Percentiles rank a stretch among this genome's conserved stretches.
These are phyloP conservation scores for Pycnomerus fuliginosus DNA, from an alignment of 2,888 invertebrate genomes.

Conservation along the genomic window DNA sequence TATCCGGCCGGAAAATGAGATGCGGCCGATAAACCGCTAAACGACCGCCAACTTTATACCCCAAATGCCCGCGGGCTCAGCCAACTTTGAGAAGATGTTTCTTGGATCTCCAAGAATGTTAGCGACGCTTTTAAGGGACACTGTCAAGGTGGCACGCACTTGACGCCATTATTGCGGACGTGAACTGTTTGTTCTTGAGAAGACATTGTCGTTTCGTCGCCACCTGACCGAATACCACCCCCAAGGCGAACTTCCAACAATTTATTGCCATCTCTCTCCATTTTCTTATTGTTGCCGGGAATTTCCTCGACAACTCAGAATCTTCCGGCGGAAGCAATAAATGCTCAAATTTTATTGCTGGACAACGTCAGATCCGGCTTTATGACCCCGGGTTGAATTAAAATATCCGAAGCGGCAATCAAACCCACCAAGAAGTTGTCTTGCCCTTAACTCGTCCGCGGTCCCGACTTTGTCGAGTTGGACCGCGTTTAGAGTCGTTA, in stretches of 20 bases:
- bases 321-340: slow-evolving; percentile 4
- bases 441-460: too few species aligned
- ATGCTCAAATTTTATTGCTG: slow-evolving; percentile 3
- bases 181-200: slow-evolving; percentile 15
- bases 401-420: too few species aligned
- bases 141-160: slow-evolving; percentile 21
- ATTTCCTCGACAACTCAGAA: not conserved
- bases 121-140: slow-evolving; percentile 4
- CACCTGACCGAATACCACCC: slow-evolving; percentile 19
- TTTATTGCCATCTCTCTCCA: slow-evolving; percentile 8
- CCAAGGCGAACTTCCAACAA: slow-evolving; percentile 1
- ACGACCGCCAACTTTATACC: slow-evolving; percentile 26
- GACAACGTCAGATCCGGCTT: too few species aligned
- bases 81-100: slow-evolving; percentile 10
- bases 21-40: slow-evolving; percentile 28
- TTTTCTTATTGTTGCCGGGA: slow-evolving; percentile 1
- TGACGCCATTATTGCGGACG: slow-evolving; percentile 25
- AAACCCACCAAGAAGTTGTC: too few species aligned
- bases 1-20: slow-evolving; percentile 29
- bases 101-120: slow-evolving; percentile 19
- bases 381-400: too few species aligned
- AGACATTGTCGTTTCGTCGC: slow-evolving; percentile 9
- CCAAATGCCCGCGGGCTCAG: slow-evolving; percentile 12
- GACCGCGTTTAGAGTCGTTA: too few species aligned
- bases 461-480: too few species aligned